phyloP scores from a whole-genome alignment of 2,113 vertebrate species.

The Nipponia nippon region DNA sequence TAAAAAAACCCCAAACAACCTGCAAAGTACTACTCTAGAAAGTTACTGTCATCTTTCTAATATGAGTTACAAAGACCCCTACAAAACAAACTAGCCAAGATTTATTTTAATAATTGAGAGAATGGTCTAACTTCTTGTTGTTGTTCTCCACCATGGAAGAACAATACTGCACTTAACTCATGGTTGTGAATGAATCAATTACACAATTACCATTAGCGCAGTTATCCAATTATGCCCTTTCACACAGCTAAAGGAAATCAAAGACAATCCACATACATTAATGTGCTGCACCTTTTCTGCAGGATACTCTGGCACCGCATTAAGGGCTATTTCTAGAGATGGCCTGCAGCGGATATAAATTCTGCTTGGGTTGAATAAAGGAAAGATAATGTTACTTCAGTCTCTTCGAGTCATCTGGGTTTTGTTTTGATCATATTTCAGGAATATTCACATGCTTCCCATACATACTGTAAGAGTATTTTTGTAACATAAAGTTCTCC shows the following conservation, averaged over 20 bases:
- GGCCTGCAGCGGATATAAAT: constrained; percentile 7
- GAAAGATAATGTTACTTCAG: constrained; percentile 8
- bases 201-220: background rate
- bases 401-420: background rate
- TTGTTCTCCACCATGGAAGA: background rate
- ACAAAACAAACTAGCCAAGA: background rate
- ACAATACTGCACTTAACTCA: background rate
- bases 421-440: constrained; percentile 41
- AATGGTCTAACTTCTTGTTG: background rate
- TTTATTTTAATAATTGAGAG: background rate
- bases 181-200: background rate
- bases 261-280: background rate
- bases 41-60: background rate
- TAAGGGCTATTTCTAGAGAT: background rate
- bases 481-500: background rate
- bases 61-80: background rate
- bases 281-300: background rate
- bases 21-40: background rate
- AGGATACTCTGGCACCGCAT: background rate
- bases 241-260: background rate
- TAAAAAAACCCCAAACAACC: no score
- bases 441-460: background rate
- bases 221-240: background rate
- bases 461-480: background rate
- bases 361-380: background rate